Evolutionary conservation across 1,140 invertebrate species (phyloP).

Genomic region (Drosophila quadrilineata): DNA sequence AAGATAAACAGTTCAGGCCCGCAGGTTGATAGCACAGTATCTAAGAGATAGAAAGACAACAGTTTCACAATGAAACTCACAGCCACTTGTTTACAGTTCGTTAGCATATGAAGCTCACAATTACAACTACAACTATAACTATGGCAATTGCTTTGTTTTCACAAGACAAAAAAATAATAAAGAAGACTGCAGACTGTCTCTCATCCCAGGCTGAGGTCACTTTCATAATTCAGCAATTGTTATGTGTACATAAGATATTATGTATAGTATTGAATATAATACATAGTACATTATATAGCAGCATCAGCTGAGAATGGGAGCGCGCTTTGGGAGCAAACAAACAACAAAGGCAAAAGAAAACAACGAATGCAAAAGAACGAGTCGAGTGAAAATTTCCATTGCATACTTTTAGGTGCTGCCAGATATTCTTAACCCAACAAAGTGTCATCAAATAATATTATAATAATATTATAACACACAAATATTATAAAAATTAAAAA

Average conservation of each 20-base stretch:
- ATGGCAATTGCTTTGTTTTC: neutral
- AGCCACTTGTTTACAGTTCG: neutral
- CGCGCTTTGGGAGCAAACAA: slow-evolving; percentile 13
- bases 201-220: slow-evolving; percentile 19
- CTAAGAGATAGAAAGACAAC: neutral
- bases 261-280: neutral
- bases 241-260: slow-evolving; percentile 23
- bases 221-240: slow-evolving; percentile 61
- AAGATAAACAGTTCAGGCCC: too few species aligned
- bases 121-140: too few species aligned
- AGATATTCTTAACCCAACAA: slow-evolving; percentile 13
- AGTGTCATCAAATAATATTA: too few species aligned
- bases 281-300: slow-evolving; percentile 41
- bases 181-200: neutral
- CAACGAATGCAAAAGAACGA: slow-evolving; percentile 15
- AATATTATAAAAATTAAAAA: neutral
- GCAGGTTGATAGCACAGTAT: neutral
- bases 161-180: neutral
- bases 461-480: too few species aligned
- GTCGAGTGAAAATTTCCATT: neutral
- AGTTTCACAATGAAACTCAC: neutral
- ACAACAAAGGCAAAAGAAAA: neutral
- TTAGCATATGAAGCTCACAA: too few species aligned
- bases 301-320: slow-evolving; percentile 25
- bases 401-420: slow-evolving; percentile 60